Conservation (phyloP, 2,888 invertebrate species). For the Orthosia incerta region DNA sequence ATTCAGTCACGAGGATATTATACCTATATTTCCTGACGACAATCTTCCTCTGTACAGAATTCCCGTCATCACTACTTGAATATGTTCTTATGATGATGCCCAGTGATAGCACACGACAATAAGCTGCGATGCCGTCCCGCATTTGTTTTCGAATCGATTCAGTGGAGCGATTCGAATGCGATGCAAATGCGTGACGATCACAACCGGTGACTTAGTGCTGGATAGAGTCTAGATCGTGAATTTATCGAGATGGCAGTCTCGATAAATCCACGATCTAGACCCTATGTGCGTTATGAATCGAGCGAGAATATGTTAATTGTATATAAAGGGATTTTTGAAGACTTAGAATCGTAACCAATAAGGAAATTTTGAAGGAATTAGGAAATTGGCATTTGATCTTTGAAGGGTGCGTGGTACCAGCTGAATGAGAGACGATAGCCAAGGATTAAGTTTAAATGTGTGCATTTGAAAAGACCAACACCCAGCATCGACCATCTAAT, state of each 20-base stretch:
- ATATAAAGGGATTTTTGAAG: too few relatives aligned
- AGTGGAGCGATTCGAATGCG: conserved; percentile 51
- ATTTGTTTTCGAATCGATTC: conserved; percentile 58
- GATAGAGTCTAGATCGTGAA: conserved; percentile 15
- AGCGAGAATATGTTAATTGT: too few relatives aligned
- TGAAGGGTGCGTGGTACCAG: neutral
- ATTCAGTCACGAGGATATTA: neutral
- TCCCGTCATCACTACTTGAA: neutral
- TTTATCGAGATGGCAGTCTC: conserved; percentile 38
- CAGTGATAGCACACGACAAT: conserved; percentile 28
- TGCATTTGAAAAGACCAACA: neutral
- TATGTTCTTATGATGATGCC: conserved; percentile 1
- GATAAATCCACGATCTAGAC: too few relatives aligned
- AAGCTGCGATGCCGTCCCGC: conserved; percentile 38
- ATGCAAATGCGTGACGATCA: conserved; percentile 57
- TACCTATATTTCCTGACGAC: neutral
- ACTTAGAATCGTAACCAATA: too few relatives aligned
- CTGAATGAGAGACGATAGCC: neutral
- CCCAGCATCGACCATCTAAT: neutral
- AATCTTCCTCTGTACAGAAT: neutral
- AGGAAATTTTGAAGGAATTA: too few relatives aligned
- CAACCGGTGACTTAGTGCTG: conserved; percentile 32
- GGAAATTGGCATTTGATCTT: neutral
- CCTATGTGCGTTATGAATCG: neutral
- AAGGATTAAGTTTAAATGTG: neutral